A percentile compares a stretch with the other conserved stretches of the same genome.
Evolutionary conservation across 2,113 vertebrate genomes (phyloP).

Genomic region (Bostrychus sinensis): DNA sequence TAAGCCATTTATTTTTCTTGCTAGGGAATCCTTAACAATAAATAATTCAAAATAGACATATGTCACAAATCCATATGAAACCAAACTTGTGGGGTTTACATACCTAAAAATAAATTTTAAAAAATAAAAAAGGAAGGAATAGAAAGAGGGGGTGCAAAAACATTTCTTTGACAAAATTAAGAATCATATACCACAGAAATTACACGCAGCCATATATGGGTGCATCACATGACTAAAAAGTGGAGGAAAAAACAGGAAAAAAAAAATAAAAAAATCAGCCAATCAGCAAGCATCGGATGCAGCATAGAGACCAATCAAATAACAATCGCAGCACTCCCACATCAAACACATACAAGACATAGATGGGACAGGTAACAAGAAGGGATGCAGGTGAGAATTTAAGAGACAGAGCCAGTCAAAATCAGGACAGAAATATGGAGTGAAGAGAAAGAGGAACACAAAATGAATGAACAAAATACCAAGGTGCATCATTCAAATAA

Average conservation of each 20-base stretch:
- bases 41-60: slow-evolving; percentile 44
- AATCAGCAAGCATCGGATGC: slow-evolving; percentile 82
- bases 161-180: slow-evolving; percentile 72
- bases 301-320: slow-evolving; percentile 80
- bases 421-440: slow-evolving; percentile 56
- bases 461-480: slow-evolving; percentile 65
- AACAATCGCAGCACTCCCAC: slow-evolving; percentile 79
- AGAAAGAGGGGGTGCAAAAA: slow-evolving; percentile 76
- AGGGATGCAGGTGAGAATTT: slow-evolving; percentile 71
- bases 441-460: slow-evolving; percentile 63
- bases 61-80: slow-evolving; percentile 73
- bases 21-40: slow-evolving; percentile 49
- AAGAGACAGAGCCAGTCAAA: slow-evolving; percentile 75
- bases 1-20: slow-evolving; percentile 45
- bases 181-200: slow-evolving; percentile 73
- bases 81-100: slow-evolving; percentile 76
- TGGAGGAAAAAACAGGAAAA: slow-evolving; percentile 68
- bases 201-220: slow-evolving; percentile 80
- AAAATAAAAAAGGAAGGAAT: slow-evolving; percentile 61
- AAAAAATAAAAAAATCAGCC: slow-evolving; percentile 66
- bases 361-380: slow-evolving; percentile 59
- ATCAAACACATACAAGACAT: slow-evolving; percentile 73
- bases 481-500: slow-evolving; percentile 82
- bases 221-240: slow-evolving; percentile 78
- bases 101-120: slow-evolving; percentile 64